These are phyloP conservation scores for Automeris io DNA, from an alignment of 2,888 invertebrate species.

Conservation along the genomic window DNA sequence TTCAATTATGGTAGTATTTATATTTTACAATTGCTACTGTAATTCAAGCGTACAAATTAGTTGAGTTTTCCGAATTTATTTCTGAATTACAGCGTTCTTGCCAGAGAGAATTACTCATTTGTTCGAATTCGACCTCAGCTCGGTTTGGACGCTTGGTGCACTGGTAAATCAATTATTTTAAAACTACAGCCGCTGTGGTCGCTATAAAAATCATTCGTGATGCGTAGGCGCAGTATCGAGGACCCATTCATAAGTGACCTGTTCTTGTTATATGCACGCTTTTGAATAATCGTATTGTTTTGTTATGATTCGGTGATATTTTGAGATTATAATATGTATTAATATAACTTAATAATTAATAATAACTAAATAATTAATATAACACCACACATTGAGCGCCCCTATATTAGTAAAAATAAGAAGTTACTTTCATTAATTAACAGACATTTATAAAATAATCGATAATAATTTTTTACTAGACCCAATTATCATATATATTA, in stretches of 20 bases:
- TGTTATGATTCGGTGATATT: slow-evolving; percentile 6
- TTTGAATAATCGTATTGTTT: slow-evolving; percentile 4
- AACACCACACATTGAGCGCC: too few relatives aligned
- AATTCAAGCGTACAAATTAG: background rate
- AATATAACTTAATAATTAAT: too few relatives aligned
- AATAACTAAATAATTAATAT: too few relatives aligned
- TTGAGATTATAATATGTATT: background rate
- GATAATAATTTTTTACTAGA: too few relatives aligned
- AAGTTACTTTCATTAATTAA: too few relatives aligned
- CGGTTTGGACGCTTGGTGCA: slow-evolving; percentile 37
- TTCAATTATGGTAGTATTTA: too few relatives aligned
- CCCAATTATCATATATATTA: too few relatives aligned
- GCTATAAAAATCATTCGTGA: slow-evolving; percentile 32
- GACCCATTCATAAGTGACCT: slow-evolving; percentile 41
- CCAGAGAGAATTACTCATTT: slow-evolving; percentile 1
- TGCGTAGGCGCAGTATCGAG: slow-evolving; percentile 30
- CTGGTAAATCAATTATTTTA: slow-evolving; percentile 66
- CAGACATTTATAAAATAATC: too few relatives aligned
- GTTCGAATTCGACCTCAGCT: slow-evolving; percentile 38
- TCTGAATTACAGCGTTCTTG: background rate
- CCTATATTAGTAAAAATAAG: too few relatives aligned
- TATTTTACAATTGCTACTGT: slow-evolving; percentile 13
- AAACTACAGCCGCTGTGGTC: slow-evolving; percentile 20
- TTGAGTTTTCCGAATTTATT: slow-evolving; percentile 6
- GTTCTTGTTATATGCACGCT: slow-evolving; percentile 31